Evolutionary conservation across 2,113 vertebrate genomes (phyloP), one percentile per base, ranked within the genome.

Genomic region (Furnarius figulus): DNA sequence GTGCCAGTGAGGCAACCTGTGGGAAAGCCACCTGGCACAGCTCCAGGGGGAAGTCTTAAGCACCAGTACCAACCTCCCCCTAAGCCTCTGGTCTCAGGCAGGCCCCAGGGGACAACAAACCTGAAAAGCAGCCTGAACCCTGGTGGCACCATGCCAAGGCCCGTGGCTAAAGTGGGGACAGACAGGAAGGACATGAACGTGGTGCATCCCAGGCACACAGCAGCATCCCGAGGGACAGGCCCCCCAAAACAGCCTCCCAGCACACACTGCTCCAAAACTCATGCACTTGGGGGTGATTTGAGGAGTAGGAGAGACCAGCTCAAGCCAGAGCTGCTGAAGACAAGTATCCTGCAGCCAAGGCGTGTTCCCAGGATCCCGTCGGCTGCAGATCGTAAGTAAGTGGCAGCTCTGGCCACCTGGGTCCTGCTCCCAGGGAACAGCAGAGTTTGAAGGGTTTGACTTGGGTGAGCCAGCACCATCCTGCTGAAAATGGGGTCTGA

Each of bases 371-470:
- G 73, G 92, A 87, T 13, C 44, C 50, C 73, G 1, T 12, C 86
- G 2, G 66, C 66, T 30, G 87, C 87, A 1, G 96, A 98, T 40
- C 97, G 98, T 10, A 98, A 75, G 98, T 98, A 95, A 90, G 88
- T 95, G 44, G 46, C 67, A 77, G 67, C 76, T 61, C 37, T 52
- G 23, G 76, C 44, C 2, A 0, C 23, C 20, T 27, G n/a, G 7
- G 44, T 20, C 40, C 44, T 7, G 0, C 47, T 50, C 84, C 31
- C 47, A 72, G 62, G 56, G 78, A 47, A 88, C 52, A 55, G 71
- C 62, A 88, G 56, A 71, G 50, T 17, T 73, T n/a, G 9, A 90
- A 74, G 31, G 3, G 27, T 79, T 85, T 35, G 21, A 67, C 20
- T 46, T 33, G 35, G 21, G 16, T 10, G 21, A 72, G 24, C 17